These are phyloP conservation scores for Mizuhopecten yessoensis DNA, from an alignment of 1,140 invertebrate species.

Conservation along the genomic window DNA sequence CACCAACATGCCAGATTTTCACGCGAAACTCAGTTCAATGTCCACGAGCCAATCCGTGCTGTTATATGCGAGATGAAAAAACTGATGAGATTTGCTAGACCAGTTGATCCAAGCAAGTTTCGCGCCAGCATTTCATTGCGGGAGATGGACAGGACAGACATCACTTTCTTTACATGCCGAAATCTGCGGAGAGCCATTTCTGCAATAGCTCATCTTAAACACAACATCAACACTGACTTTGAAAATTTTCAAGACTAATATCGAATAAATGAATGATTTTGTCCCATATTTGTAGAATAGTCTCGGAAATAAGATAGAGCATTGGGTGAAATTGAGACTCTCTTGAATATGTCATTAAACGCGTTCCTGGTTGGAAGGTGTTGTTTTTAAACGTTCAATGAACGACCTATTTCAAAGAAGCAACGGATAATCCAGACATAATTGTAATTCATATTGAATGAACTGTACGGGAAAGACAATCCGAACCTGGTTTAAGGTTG, in stretches of 20 bases:
- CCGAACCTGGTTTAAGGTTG: neutral
- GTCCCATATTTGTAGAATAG: neutral
- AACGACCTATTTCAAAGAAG: too few relatives aligned
- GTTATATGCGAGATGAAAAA: neutral
- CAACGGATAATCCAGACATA: neutral
- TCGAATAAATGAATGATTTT: neutral
- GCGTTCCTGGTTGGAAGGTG: too few relatives aligned
- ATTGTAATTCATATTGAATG: neutral
- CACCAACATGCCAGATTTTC: neutral
- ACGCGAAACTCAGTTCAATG: neutral
- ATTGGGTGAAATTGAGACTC: too few relatives aligned
- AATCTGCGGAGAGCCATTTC: constrained; percentile 7
- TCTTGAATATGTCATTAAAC: neutral
- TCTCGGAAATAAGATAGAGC: neutral
- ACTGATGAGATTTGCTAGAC: neutral
- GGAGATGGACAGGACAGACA: neutral
- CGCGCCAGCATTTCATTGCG: neutral
- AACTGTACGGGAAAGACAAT: neutral
- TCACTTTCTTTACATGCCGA: neutral
- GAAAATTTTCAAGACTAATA: neutral
- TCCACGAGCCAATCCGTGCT: neutral
- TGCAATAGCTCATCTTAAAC: neutral
- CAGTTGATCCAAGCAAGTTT: neutral
- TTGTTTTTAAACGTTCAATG: too few relatives aligned
- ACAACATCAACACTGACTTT: neutral